Conservation (phyloP, 2,113 vertebrate species). For the Nipponia nippon region DNA sequence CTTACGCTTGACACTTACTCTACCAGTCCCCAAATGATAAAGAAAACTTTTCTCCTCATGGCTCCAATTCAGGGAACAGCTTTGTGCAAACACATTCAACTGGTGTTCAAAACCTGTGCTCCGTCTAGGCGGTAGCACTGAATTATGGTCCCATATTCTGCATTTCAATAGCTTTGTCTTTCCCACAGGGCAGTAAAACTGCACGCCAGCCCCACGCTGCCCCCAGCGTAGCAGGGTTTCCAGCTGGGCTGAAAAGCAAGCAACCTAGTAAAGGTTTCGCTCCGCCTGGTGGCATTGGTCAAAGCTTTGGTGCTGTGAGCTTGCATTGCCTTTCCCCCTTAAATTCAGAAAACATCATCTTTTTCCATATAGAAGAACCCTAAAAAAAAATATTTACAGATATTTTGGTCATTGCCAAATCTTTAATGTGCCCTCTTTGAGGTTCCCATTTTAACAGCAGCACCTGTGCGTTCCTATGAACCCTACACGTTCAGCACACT, state of each 20-base stretch:
- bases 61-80: not conserved
- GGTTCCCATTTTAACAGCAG: not conserved
- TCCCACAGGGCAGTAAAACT: not conserved
- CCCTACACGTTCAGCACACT: not conserved
- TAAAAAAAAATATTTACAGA: not conserved
- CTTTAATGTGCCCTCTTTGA: not conserved
- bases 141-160: not conserved
- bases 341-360: not conserved
- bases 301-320: not conserved
- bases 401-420: not conserved
- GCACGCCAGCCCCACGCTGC: rapidly evolving
- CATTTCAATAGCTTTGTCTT: not conserved
- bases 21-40: not conserved
- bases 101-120: not conserved
- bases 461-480: not conserved
- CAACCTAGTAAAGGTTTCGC: not conserved
- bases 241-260: not conserved
- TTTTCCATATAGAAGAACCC: not conserved
- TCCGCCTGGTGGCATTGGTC: not conserved
- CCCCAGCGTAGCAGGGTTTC: rapidly evolving
- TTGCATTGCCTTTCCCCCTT: not conserved
- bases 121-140: not conserved
- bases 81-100: not conserved
- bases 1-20: not conserved
- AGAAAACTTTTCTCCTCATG: not conserved